phyloP scores from a whole-genome alignment of 2,113 vertebrate genomes.

The Protobothrops flavoviridis region DNA sequence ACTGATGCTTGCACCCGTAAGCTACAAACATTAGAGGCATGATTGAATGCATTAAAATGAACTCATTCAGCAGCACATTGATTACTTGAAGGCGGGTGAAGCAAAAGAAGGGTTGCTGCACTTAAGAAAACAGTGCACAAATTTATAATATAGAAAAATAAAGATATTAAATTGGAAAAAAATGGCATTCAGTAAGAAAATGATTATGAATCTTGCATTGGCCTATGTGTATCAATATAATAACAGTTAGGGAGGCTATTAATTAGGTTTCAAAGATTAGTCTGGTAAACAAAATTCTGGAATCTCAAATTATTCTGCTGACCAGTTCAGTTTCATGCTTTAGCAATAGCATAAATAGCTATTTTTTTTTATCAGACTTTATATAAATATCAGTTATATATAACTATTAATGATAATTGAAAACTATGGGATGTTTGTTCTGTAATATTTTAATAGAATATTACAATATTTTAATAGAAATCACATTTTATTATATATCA shows the following conservation, averaged over 20 bases:
- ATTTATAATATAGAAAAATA: conserved; percentile 67
- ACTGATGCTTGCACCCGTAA: conserved; percentile 91
- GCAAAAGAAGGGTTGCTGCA: conserved; percentile 72
- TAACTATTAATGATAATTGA: not conserved
- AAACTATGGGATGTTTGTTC: conserved; percentile 55
- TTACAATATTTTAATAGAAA: conserved; percentile 44
- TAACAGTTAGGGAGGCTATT: conserved; percentile 81
- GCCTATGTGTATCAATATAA: conserved; percentile 68
- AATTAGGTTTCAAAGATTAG: conserved; percentile 88
- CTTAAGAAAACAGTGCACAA: conserved; percentile 75
- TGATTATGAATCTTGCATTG: conserved; percentile 67
- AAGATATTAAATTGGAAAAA: conserved; percentile 54
- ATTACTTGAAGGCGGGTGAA: conserved; percentile 84
- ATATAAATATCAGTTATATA: conserved; percentile 66
- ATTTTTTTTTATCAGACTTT: conserved; percentile 80
- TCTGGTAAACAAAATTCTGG: conserved; percentile 90
- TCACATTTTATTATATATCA: conserved; percentile 60
- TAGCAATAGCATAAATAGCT: conserved; percentile 79
- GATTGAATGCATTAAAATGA: conserved; percentile 99
- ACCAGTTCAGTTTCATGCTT: conserved; percentile 72
- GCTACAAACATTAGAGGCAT: conserved; percentile 95
- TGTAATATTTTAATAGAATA: conserved; percentile 43
- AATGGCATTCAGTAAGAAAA: conserved; percentile 63
- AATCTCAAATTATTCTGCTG: conserved; percentile 70
- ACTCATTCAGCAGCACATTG: conserved; percentile 95